Evolutionary conservation across 2,888 invertebrate genomes (phyloP).

Genomic region (Synergus gifuensis): DNA sequence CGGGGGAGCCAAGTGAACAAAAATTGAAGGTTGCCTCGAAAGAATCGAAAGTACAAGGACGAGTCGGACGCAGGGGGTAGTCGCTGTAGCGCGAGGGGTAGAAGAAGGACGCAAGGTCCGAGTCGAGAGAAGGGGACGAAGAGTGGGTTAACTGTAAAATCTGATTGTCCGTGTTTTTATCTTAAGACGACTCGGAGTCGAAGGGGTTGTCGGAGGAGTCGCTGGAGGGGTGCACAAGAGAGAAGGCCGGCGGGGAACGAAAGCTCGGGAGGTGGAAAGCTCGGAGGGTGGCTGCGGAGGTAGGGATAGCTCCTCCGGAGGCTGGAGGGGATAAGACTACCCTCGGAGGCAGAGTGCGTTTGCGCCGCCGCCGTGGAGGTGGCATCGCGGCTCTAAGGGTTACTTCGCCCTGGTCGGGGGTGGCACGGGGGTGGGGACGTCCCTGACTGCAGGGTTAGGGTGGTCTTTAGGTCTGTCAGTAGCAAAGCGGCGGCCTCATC

Average conservation of each 20-base stretch:
- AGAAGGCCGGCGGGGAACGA: constrained; percentile 17
- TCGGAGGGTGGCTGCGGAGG: constrained; percentile 60
- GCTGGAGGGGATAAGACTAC: constrained; percentile 77
- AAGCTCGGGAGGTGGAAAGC: constrained; percentile 47
- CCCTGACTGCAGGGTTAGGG: constrained; percentile 76
- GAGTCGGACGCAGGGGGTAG: constrained; percentile 12
- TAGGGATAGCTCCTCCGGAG: constrained; percentile 63
- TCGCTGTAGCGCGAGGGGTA: background rate
- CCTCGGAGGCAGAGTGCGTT: constrained; percentile 75
- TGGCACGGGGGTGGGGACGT: constrained; percentile 60
- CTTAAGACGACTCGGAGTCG: constrained; percentile 69
- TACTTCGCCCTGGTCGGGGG: constrained; percentile 66
- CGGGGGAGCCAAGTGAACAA: constrained; percentile 44
- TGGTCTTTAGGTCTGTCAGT: constrained; percentile 76
- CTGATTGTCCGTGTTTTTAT: constrained; percentile 77
- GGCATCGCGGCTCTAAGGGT: constrained; percentile 74
- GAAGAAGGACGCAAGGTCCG: background rate
- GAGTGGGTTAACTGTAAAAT: constrained; percentile 70
- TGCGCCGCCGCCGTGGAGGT: constrained; percentile 75
- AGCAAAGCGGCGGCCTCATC: constrained; percentile 78
- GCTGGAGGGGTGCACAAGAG: background rate
- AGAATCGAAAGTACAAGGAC: constrained; percentile 56
- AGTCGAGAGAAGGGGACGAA: constrained; percentile 18
- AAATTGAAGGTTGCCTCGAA: constrained; percentile 52
- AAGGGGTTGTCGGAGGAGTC: constrained; percentile 47